Evolutionary conservation across 1,140 invertebrate genomes (phyloP).

Genomic region (Lepidurus apus): DNA sequence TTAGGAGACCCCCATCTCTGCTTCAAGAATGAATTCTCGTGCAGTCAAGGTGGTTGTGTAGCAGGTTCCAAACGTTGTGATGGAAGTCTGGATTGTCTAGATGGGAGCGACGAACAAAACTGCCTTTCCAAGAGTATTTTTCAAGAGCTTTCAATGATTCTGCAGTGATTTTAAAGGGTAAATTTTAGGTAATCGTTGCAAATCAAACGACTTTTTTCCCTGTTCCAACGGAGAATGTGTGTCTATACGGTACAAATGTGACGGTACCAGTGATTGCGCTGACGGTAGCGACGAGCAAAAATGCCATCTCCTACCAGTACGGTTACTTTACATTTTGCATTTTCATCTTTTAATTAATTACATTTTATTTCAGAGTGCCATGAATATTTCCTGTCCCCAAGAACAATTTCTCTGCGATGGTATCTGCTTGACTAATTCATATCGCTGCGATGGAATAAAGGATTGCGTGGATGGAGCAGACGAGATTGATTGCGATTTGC

Average conservation of each 20-base stretch:
- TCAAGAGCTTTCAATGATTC: background rate
- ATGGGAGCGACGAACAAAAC: slow-evolving; percentile 62
- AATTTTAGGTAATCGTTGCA: slow-evolving; percentile 36
- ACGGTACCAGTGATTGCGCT: slow-evolving; percentile 68
- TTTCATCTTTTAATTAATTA: background rate
- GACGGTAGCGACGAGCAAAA: slow-evolving; percentile 70
- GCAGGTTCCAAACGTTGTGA: slow-evolving; percentile 59
- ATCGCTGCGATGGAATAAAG: slow-evolving; percentile 44
- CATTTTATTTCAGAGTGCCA: background rate
- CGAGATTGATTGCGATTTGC: slow-evolving; percentile 68
- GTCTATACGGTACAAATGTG: slow-evolving; percentile 61
- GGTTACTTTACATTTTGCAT: background rate
- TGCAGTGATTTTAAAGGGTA: slow-evolving; percentile 35
- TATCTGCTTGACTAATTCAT: slow-evolving; percentile 74
- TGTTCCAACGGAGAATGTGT: slow-evolving; percentile 56
- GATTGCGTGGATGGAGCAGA: slow-evolving; percentile 55
- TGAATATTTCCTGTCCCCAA: background rate
- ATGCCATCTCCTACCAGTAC: slow-evolving; percentile 43
- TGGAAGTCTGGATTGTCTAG: slow-evolving; percentile 61
- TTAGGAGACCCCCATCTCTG: background rate
- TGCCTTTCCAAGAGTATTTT: slow-evolving; percentile 54
- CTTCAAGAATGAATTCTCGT: slow-evolving; percentile 52
- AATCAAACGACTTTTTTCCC: slow-evolving; percentile 37
- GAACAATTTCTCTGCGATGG: slow-evolving; percentile 80
- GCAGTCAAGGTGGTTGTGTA: slow-evolving; percentile 64